Evolutionary conservation across 2,888 invertebrate genomes (phyloP).

Genomic region (Unio pictorum): DNA sequence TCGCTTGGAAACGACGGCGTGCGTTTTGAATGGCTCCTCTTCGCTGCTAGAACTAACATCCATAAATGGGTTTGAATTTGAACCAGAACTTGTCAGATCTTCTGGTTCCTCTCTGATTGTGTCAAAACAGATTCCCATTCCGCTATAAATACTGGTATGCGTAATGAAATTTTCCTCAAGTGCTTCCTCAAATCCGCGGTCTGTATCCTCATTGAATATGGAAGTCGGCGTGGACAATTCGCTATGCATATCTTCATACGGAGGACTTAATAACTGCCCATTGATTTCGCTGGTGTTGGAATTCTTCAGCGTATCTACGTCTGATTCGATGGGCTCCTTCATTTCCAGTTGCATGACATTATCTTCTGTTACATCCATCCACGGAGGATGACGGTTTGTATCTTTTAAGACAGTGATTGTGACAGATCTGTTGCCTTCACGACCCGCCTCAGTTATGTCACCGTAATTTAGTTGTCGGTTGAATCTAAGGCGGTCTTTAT

Average conservation of each 20-base stretch:
- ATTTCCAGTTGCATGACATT: constrained; percentile 8
- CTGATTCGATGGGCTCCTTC: constrained; percentile 27
- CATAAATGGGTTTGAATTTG: constrained; percentile 34
- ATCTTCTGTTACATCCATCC: constrained; percentile 40
- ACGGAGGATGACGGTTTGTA: constrained; percentile 29
- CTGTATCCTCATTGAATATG: constrained; percentile 52
- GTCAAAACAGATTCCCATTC: constrained; percentile 47
- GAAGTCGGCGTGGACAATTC: constrained; percentile 30
- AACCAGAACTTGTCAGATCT: constrained; percentile 37
- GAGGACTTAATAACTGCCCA: constrained; percentile 1
- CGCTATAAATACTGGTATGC: constrained; percentile 31
- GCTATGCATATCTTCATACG: constrained; percentile 12
- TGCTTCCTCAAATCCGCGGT: constrained; percentile 57
- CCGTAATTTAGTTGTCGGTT: constrained; percentile 6
- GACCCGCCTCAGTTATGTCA: constrained; percentile 19
- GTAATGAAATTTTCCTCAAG: constrained; percentile 38
- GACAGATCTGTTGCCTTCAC: constrained; percentile 35
- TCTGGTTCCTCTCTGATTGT: constrained; percentile 56
- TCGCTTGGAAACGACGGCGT: constrained; percentile 40
- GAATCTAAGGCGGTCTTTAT: background rate
- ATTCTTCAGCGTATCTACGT: constrained; percentile 26
- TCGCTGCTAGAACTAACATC: constrained; percentile 17
- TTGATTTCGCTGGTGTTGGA: constrained; percentile 17
- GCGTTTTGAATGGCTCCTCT: constrained; percentile 40
- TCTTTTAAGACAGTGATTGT: constrained; percentile 40